These are phyloP conservation scores for Hyperoodon ampullatus DNA, from an alignment of 2,113 vertebrate genomes.

Conservation along the genomic window DNA sequence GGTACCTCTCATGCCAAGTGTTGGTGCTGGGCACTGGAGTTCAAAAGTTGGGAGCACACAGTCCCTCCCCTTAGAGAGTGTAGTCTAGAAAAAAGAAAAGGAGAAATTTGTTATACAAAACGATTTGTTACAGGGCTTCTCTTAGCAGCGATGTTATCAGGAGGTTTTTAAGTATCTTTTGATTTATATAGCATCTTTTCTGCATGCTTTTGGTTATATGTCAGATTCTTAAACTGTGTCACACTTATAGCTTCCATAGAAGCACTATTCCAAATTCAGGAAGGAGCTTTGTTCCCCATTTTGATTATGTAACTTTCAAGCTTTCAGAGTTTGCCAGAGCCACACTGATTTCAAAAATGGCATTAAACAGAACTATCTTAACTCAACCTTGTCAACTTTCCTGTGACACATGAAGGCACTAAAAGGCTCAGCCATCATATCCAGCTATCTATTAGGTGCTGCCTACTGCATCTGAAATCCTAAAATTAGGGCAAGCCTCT, in stretches of 20 bases:
- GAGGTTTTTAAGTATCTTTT: background rate
- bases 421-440: background rate
- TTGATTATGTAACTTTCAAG: constrained; percentile 13
- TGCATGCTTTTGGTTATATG: background rate
- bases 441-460: constrained; percentile 20
- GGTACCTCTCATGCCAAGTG: background rate
- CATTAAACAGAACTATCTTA: background rate
- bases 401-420: constrained; percentile 23
- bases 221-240: background rate
- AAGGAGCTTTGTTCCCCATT: background rate
- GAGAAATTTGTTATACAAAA: background rate
- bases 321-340: background rate
- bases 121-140: background rate
- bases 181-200: background rate
- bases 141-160: background rate
- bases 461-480: background rate
- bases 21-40: background rate
- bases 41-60: background rate
- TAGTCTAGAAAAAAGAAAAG: background rate
- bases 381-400: constrained; percentile 18
- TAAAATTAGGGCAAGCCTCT: constrained; percentile 54
- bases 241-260: background rate
- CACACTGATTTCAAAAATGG: constrained; percentile 19
- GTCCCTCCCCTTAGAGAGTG: background rate
- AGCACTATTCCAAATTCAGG: background rate